phyloP scores from a whole-genome alignment of 2,888 invertebrate species.

The Emmelina monodactyla region DNA sequence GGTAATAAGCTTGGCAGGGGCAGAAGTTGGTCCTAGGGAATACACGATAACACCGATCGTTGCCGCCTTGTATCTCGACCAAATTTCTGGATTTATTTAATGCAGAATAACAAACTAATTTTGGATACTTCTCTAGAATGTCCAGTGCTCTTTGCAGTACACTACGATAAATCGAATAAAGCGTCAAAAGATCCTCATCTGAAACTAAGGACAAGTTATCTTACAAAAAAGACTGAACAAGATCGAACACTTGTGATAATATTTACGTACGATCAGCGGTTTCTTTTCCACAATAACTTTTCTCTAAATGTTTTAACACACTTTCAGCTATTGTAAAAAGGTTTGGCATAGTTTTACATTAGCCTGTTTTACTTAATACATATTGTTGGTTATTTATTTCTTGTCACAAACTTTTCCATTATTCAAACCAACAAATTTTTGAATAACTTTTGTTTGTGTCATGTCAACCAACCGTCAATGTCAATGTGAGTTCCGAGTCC shows the following conservation, averaged over 20 bases:
- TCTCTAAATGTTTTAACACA: constrained; percentile 27
- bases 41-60: constrained; percentile 65
- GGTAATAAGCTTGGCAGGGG: constrained; percentile 69
- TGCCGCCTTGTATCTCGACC: constrained; percentile 66
- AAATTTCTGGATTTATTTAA: constrained; percentile 43
- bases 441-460: no score
- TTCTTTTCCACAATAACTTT: constrained; percentile 18
- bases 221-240: not conserved
- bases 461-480: no score
- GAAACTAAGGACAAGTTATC: constrained; percentile 51
- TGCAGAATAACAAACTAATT: constrained; percentile 54
- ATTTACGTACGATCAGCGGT: constrained; percentile 23
- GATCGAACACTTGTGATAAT: not conserved
- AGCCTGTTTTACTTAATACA: no score
- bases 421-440: no score
- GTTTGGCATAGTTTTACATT: constrained; percentile 19
- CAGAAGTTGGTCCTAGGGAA: constrained; percentile 74
- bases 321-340: constrained; percentile 24
- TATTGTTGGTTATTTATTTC: no score
- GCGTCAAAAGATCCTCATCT: constrained; percentile 58
- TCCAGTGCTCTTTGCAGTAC: constrained; percentile 68
- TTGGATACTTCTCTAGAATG: constrained; percentile 65
- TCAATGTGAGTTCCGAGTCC: no score
- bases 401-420: no score
- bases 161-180: constrained; percentile 68